Evolutionary conservation across 2,888 invertebrate genomes (phyloP).

Genomic region (Eurytoma californica): DNA sequence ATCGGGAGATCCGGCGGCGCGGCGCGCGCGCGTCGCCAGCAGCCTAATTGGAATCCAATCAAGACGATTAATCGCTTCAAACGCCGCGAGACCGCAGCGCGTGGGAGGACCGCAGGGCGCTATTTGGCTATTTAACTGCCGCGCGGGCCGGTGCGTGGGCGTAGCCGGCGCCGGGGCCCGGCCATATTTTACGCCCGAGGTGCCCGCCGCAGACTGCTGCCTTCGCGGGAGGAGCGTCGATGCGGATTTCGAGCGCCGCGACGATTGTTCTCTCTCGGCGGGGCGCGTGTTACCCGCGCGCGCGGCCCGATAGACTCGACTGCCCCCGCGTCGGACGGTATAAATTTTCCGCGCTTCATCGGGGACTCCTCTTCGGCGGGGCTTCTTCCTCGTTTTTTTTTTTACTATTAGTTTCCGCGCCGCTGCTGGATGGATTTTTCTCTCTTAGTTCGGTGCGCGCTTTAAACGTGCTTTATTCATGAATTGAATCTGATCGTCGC

Average conservation of each 20-base stretch:
- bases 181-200: conserved; percentile 69
- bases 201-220: conserved; percentile 63
- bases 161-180: conserved; percentile 58
- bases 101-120: conserved; percentile 53
- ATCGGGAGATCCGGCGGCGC: background rate
- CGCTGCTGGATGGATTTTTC: background rate
- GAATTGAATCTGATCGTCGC: conserved; percentile 2
- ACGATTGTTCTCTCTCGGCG: conserved; percentile 29
- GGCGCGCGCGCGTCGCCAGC: conserved; percentile 39
- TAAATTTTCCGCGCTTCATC: conserved; percentile 35
- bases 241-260: conserved; percentile 41
- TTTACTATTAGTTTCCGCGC: no score
- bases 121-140: conserved; percentile 68
- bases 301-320: background rate
- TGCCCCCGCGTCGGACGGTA: background rate
- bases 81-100: conserved; percentile 60
- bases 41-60: conserved; percentile 72
- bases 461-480: conserved; percentile 28
- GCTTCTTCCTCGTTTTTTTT: background rate
- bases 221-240: no score
- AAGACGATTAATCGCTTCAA: conserved; percentile 71
- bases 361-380: background rate
- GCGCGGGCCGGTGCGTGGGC: conserved; percentile 65
- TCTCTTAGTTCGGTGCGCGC: background rate
- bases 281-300: background rate